These are phyloP conservation scores for Drusus annulatus DNA, from an alignment of 1,140 invertebrate species.

Conservation along the genomic window DNA sequence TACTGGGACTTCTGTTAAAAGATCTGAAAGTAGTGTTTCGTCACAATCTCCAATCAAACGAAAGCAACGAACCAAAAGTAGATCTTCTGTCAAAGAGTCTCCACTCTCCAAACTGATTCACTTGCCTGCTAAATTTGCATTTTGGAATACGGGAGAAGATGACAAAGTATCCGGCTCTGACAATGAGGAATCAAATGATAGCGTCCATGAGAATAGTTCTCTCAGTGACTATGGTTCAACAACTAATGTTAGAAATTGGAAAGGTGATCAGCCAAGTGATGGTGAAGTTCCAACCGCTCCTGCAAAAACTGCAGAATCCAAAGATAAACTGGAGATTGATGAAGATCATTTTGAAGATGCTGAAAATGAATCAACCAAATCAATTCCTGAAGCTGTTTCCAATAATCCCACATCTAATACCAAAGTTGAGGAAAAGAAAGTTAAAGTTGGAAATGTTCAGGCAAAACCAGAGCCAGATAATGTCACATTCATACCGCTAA, in stretches of 20 bases:
- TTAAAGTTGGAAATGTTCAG: not conserved
- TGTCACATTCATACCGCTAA: conserved; percentile 47
- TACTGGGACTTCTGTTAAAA: conserved; percentile 17
- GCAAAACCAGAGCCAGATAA: not conserved
- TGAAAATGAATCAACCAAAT: not conserved
- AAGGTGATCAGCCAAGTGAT: not conserved
- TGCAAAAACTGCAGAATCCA: not conserved
- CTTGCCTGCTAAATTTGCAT: conserved; percentile 68
- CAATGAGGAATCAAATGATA: conserved; percentile 42
- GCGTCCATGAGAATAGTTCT: conserved; percentile 28
- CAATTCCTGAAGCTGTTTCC: no score
- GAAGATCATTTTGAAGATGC: conserved; percentile 60
- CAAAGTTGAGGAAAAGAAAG: no score
- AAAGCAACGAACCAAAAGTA: conserved; percentile 40
- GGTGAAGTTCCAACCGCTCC: not conserved
- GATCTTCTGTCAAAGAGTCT: conserved; percentile 44
- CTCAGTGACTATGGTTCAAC: conserved; percentile 48
- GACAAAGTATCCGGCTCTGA: conserved; percentile 29
- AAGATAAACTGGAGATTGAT: conserved; percentile 53
- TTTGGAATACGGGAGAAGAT: conserved; percentile 68
- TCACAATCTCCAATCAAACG: conserved; percentile 60
- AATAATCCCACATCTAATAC: no score
- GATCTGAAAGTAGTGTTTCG: conserved; percentile 53
- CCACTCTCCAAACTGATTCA: conserved; percentile 68
- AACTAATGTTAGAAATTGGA: conserved; percentile 51